phyloP scores from a whole-genome alignment of 53 echinoderm and acorn worm genomes.

The Henricia sp. region DNA sequence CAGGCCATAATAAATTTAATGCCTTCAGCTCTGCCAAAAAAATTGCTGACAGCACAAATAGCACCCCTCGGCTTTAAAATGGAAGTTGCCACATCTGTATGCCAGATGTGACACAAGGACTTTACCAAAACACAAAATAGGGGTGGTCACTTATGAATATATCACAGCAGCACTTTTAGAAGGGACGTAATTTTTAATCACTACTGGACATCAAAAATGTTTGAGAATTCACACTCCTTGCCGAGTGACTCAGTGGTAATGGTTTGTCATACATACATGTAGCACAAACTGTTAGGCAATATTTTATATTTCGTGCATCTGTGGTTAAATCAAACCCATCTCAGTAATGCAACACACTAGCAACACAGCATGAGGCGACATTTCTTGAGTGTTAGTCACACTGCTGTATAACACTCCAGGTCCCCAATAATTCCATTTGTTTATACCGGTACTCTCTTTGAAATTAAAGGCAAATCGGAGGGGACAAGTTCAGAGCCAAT shows the following conservation, averaged over 20 bases:
- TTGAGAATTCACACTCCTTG: constrained; percentile 9
- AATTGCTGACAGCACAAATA: not conserved
- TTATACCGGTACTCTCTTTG: no score
- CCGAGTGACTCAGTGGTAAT: constrained; percentile 18
- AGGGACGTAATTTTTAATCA: constrained; percentile 21
- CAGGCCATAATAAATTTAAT: not conserved
- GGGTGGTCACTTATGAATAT: constrained; percentile 17
- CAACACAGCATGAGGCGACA: not conserved
- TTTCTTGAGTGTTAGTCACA: constrained; percentile 5
- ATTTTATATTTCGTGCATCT: not conserved
- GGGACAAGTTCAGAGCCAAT: no score
- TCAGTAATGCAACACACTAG: not conserved
- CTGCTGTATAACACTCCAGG: no score
- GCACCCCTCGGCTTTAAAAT: no score
- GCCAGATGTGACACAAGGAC: no score
- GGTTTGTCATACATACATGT: constrained; percentile 7
- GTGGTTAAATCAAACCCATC: no score
- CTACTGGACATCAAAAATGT: not conserved
- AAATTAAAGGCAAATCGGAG: no score
- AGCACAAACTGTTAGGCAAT: not conserved
- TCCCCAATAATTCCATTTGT: no score
- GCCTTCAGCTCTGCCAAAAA: constrained; percentile 7
- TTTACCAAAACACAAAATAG: not conserved
- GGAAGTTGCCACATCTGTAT: no score
- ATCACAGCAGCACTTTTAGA: no score